Evolutionary conservation across 2,888 invertebrate genomes (phyloP), one percentile per base, ranked within the genome.

Genomic region (Leptopilina drosophilae): DNA sequence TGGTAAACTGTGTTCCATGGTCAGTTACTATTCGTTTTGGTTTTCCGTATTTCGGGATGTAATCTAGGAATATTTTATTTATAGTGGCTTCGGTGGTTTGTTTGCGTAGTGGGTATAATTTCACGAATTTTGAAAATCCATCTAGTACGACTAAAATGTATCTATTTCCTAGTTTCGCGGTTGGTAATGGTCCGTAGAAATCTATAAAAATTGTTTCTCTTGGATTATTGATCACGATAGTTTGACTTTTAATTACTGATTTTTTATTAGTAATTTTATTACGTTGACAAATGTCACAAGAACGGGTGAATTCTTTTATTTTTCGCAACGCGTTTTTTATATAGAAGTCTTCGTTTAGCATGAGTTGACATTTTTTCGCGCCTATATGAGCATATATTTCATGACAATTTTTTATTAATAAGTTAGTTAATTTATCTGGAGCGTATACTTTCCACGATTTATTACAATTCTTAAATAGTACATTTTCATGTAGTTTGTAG

Each of bases 141-240:
- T 82, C 82, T 8, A 82, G 65, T 11, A 76, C 73, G 1, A 79
- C 82, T 1, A 82, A 59, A 5, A 83, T 65, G 49, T 82, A 69
- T 66, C 66, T 66, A 11, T 64, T 69, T 0, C 76, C 78, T 1
- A 77, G 77, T 6, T 59, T 46, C 5, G 66, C 66, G 5, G 11
- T 75, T 20, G 84, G 83, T 26, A 82, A 64, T 1, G 82, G 82
- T 8, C 83, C 83, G 53, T 64, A 81, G 64, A 67, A 83, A 66
- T 84, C 83, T 14, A 83, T 81, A 0, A 82, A 82, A 1, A 83
- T 46, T 7, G 79, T 20, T 8, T 84, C 80, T 33, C 33, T 33
- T 4, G 33, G 33, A 0, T 33, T 0, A 2, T 33, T 33, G 4
- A 4, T 33, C 4, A 2, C 4, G 2, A 33, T 33, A 1, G 33